phyloP scores from a whole-genome alignment of 2,797 vertebrate genomes.

The Pseudopleuronectes americanus region DNA sequence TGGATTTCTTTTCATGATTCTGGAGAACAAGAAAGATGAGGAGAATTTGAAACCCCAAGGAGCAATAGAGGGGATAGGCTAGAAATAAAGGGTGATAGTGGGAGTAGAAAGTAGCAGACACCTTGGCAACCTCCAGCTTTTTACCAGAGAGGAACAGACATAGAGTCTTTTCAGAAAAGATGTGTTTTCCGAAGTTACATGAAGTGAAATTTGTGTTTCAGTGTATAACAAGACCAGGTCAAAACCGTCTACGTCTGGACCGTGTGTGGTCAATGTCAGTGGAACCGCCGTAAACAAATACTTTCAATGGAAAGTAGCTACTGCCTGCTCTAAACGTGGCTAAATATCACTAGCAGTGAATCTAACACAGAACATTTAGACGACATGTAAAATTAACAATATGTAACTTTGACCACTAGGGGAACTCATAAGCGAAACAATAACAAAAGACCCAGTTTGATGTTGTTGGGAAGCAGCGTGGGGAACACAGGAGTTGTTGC shows the following conservation, averaged over 20 bases:
- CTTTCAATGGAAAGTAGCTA: too few relatives aligned
- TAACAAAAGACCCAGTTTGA: too few relatives aligned
- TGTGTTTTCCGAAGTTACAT: background rate
- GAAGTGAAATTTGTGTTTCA: background rate
- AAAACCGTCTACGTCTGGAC: background rate
- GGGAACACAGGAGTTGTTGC: too few relatives aligned
- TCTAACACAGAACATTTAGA: too few relatives aligned
- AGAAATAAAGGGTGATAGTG: slow-evolving; percentile 44
- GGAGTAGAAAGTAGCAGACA: slow-evolving; percentile 44
- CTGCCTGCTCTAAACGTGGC: too few relatives aligned
- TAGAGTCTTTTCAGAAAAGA: background rate
- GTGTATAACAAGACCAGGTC: background rate
- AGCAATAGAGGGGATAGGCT: slow-evolving; percentile 52
- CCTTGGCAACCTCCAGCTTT: slow-evolving; percentile 40
- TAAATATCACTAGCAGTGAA: too few relatives aligned
- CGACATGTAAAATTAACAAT: too few relatives aligned
- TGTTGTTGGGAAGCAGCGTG: too few relatives aligned
- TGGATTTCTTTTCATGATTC: slow-evolving; percentile 76
- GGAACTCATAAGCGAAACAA: too few relatives aligned
- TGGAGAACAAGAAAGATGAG: slow-evolving; percentile 73
- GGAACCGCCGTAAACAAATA: background rate
- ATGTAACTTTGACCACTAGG: too few relatives aligned
- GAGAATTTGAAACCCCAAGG: slow-evolving; percentile 62
- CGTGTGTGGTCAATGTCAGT: background rate
- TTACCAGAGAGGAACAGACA: slow-evolving; percentile 27